Base-by-base conservation (phyloP, 2,888 invertebrate species). In the Eudasyphora cyanicolor region DNA sequence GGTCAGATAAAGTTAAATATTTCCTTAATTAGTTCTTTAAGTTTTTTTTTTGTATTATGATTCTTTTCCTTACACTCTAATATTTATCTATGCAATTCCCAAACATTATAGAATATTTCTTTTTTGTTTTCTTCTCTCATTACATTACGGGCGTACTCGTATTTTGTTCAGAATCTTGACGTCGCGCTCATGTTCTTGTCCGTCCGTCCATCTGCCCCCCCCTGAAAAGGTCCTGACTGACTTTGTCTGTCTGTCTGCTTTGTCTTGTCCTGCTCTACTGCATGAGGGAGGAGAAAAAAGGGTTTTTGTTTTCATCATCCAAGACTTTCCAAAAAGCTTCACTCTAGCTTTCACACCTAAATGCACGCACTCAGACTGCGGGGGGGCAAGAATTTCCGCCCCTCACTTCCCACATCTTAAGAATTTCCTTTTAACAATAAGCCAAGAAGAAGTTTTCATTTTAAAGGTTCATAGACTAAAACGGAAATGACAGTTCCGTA, bases 401-500 rank as follows among this genome's bases (percentile, higher is more conserved):
- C n/a, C n/a, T n/a, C n/a, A 57, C 57, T 27, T 19, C 51, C 17
- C 32, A n/a, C n/a, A 32, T 32, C 32, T 32, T 32, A 8, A 4
- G 8, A 32, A 38, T 19, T 62, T 24, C 60, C 12, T 49, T 74
- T 60, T n/a, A n/a, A 27, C 54, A 3, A n/a, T 45, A 70, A 10
- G 4, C 0, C 32, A 57, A 24, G 27, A 45, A 12, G 5, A 27
- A 10, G n/a, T n/a, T 70, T 57, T 73, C 45, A 1, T 19, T 17
- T 54, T 10, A 75, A 71, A 67, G 35, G 70, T 77, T 79, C 86
- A 67, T 38, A 79, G 88, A 89, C 87, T 88, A 89, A 89, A 90
- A 90, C 90, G 90, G 91, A 91, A 91, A 90, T 90, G 90, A 90
- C 89, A 90, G 90, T 89, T 89, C 87, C 89, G 88, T 87, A 87